Base-by-base conservation (phyloP, 2,113 vertebrate species). In the Apodemus sylvaticus region DNA sequence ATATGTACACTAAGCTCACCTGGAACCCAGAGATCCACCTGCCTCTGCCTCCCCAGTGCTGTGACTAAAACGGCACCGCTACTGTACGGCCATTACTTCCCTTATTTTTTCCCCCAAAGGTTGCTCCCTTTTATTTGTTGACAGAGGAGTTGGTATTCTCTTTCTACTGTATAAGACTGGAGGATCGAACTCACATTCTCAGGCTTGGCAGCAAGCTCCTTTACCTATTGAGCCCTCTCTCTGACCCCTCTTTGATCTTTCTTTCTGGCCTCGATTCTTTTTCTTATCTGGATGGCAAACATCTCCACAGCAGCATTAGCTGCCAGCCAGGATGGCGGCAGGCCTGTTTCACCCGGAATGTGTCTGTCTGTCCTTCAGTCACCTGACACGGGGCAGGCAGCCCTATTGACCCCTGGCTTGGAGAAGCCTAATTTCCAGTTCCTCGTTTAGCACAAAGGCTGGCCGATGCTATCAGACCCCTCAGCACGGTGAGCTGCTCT, bases 321-420 rank as follows among this genome's bases (percentile, higher is more conserved):
- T 36, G 36, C 9, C 48, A 12, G 55, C 17, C 64, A 36, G 77
- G 76, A 11, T 22, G 20, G 36, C 34, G 10, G 42, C 36, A 51
- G 16, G 55, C 66, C 6, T 39, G n/a, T 19, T 60, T 26, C 4
- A 0, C 34, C 42, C 39, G 13, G 60, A 51, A 70, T 51, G 51
- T 3, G 26, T 36, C 36, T 5, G 53, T 64, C 66, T 55, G 16
- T 29, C 58, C 4, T 51, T 51, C 77, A 19, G 58, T 62, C 34
- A 26, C 16, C 19, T 19, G 12, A 11, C 11, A 2, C 0, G 8
- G 45, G 3, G 39, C 5, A 4, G 55, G 89, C 0, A 5, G 22
- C 42, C 83, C 19, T 31, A 26, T 95, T 45, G 26, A n/a, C 62
- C 68, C 17, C 5, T 2, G 2, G 42, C 16, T 24, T 42, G 31